Evolutionary conservation across 2,888 invertebrate genomes (phyloP), one percentile per base, ranked within the genome.

Genomic region (Lycocerus yunnanus): DNA sequence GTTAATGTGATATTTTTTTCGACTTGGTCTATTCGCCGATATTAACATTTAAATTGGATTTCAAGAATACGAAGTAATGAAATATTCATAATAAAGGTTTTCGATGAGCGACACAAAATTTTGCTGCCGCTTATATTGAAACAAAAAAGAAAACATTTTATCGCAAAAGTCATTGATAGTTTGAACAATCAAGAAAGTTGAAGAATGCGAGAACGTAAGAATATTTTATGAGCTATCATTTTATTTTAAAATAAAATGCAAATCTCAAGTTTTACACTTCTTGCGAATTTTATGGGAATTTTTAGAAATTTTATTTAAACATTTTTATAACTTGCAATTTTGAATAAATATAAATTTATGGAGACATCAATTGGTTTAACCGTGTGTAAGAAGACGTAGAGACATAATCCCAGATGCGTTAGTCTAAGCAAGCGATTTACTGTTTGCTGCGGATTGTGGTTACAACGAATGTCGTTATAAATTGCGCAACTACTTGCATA

Each of bases 311-410:
- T 43, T 43, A 43, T 43, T 43, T 43, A 43, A 43, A n/a, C 43
- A 43, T 43, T 43, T 43, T 43, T 43, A 43, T 43, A 43, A 43
- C 43, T 43, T n/a, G 43, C 43, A 43, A 43, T 43, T 43, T 43
- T 43, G 43, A 43, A 43, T 43, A 43, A 43, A 43, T 43, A 43
- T 43, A 43, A 43, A 43, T 43, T 43, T 43, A 78, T 76, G 73
- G 73, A 77, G 77, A 76, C 75, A 74, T 77, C 74, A 78, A 78
- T 77, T 78, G 75, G 74, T 63, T 69, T 21, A 68, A 78, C 75
- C 71, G 72, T 69, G 75, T 71, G 73, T 68, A 70, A 68, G 61
- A 73, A 71, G 73, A 69, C 73, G 61, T 68, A 63, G 74, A 71
- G 72, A 69, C 73, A 58, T 68, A 67, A 71, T 72, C 65, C 70